Conservation (phyloP, 2,113 vertebrate species). For the Paramormyrops kingsleyae region DNA sequence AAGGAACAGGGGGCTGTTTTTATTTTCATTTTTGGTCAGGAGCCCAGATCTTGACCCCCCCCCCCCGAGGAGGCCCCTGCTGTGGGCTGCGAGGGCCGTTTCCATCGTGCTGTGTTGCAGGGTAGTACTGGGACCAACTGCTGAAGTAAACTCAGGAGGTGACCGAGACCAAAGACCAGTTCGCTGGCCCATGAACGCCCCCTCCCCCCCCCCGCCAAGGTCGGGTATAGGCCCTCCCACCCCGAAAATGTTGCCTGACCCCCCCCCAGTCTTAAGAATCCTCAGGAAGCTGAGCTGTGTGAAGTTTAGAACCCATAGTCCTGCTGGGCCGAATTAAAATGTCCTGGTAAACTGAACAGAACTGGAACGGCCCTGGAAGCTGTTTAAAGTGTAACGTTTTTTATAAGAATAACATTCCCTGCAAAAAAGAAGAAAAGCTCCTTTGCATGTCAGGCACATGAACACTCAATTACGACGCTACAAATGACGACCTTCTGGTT, state of each 20-base stretch:
- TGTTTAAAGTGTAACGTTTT: background rate
- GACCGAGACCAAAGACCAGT: background rate
- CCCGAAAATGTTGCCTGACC: background rate
- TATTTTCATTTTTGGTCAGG: slow-evolving; percentile 2
- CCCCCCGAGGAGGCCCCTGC: background rate
- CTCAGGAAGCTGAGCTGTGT: background rate
- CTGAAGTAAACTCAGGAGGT: background rate
- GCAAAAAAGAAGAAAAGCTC: background rate
- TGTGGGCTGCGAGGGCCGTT: background rate
- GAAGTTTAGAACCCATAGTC: background rate
- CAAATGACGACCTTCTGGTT: background rate
- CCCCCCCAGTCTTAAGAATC: too few species aligned
- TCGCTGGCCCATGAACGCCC: background rate
- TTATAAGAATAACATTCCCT: background rate
- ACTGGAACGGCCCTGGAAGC: background rate
- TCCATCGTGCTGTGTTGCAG: background rate
- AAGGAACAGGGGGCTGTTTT: background rate
- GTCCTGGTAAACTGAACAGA: background rate
- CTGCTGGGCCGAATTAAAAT: background rate
- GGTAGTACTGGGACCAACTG: background rate
- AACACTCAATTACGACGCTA: background rate
- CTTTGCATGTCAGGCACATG: background rate
- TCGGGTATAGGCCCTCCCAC: background rate
- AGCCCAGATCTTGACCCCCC: background rate
- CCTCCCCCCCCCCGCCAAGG: background rate